Percentiles rank a stretch among this genome's conserved stretches.
Evolutionary conservation across 2,888 invertebrate species (phyloP).

Genomic region (Tholera decimalis): DNA sequence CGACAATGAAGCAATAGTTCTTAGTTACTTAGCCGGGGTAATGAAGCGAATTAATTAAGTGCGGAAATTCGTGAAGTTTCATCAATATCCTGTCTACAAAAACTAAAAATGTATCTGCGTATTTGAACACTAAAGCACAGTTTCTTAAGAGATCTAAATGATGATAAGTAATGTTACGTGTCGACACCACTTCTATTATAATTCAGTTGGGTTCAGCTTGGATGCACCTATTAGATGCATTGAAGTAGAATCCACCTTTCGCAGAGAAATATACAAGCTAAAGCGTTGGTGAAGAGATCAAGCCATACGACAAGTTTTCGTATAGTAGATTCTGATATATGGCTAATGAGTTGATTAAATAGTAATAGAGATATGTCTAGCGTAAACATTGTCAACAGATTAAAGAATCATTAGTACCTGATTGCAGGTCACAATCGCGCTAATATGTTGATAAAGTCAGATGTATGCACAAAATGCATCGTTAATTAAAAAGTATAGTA

Average conservation of each 20-base stretch:
- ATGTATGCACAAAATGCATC: conserved; percentile 51
- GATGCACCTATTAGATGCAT: conserved; percentile 14
- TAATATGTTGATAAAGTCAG: conserved; percentile 31
- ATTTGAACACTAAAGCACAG: conserved; percentile 45
- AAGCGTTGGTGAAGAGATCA: background rate
- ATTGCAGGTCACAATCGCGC: conserved; percentile 14
- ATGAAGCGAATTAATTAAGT: conserved; percentile 33
- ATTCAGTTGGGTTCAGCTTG: conserved; percentile 41
- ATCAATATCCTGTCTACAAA: conserved; percentile 46
- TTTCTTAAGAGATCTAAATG: conserved; percentile 45
- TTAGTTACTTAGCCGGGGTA: conserved; percentile 17
- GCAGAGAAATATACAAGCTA: background rate
- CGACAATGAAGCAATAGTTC: conserved; percentile 11
- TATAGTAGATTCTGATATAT: conserved; percentile 7
- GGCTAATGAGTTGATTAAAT: conserved; percentile 15
- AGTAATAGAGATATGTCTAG: conserved; percentile 7
- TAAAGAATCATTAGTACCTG: conserved; percentile 7
- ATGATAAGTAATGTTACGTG: conserved; percentile 37
- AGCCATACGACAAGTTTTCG: background rate
- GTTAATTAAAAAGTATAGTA: conserved; percentile 60
- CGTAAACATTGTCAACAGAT: conserved; percentile 1
- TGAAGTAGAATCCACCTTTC: background rate
- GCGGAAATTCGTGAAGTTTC: conserved; percentile 27
- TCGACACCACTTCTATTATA: conserved; percentile 48
- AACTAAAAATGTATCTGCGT: conserved; percentile 34